Evolutionary conservation across 2,797 vertebrate species (phyloP), one percentile per base, ranked within the genome.

Genomic region (Silurus lanzhouensis): DNA sequence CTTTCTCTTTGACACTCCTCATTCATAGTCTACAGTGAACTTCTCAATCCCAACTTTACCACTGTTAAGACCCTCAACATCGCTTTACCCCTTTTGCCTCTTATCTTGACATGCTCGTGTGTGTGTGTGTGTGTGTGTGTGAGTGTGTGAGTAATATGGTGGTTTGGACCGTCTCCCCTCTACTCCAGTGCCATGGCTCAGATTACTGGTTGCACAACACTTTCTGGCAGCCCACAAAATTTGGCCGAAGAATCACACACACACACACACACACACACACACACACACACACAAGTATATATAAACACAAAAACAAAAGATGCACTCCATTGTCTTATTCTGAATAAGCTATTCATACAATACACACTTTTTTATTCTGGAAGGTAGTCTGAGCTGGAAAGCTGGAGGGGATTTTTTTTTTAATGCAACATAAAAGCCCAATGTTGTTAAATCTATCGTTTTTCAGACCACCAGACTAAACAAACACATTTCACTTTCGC

Each of bases 121-220:
- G 52, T 48, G 8, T 13, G 68, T 71, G 68, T 46, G 38, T 71
- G 68, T 46, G 31, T 44, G 15, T 20, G 31, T 46, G 31, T 68
- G 38, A 22, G 58, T 60, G 60, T 61, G 60, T 61, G 60, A 22
- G 60, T 61, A 61, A 93, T 92, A 94, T 93, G 91, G 92, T 92
- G 88, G 91, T 90, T 90, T 92, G 91, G 92, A 93, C 87, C 38
- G 78, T 88, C 87, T 90, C 88, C 89, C 90, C 89, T 87, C 55
- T 80, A 72, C 83, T 60, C 78, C 87, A 84, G 72, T 58, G 80
- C 90, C 89, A 76, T 75, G 89, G 90, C 92, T 95, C 92, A 89
- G 72, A 87, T 94, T 94, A 93, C 93, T 93, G 90, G 91, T 95
- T 95, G 94, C 92, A 89, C 93, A 95, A 95, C 91, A 76, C 83